phyloP scores from a whole-genome alignment of 37 sponge, comb jelly and placozoan genomes.

The Halichondria panicea region DNA sequence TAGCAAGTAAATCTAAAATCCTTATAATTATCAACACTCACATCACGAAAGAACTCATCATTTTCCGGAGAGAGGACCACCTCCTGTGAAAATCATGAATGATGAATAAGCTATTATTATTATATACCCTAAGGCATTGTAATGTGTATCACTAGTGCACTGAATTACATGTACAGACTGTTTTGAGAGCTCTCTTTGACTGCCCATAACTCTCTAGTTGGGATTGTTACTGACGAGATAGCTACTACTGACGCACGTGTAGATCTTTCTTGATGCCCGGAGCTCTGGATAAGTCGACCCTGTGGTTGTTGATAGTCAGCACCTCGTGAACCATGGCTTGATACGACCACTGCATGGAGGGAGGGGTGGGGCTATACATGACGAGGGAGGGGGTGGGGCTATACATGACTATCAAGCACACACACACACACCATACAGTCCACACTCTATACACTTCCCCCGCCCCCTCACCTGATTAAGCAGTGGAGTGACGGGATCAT shows the following conservation, averaged over 20 bases:
- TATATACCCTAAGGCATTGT: not conserved
- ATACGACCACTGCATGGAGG: slow-evolving; percentile 88
- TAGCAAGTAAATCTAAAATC: not conserved
- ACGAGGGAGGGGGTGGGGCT: not conserved
- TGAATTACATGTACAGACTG: too few relatives aligned
- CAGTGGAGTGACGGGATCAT: slow-evolving; percentile 96
- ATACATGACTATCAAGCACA: not conserved
- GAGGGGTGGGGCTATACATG: not conserved
- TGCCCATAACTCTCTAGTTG: not conserved
- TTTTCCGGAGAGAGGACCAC: slow-evolving; percentile 91
- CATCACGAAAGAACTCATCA: slow-evolving; percentile 93
- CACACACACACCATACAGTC: slow-evolving; percentile 21
- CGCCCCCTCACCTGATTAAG: slow-evolving; percentile 70
- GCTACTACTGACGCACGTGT: slow-evolving; percentile 43
- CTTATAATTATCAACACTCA: slow-evolving; percentile 7
- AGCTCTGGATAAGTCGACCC: slow-evolving; percentile 84
- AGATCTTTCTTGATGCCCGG: slow-evolving; percentile 87
- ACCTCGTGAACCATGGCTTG: slow-evolving; percentile 99
- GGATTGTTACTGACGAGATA: not conserved
- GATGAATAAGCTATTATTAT: not conserved
- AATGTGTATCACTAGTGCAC: too few relatives aligned
- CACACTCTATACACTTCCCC: too few relatives aligned
- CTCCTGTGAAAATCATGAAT: slow-evolving; percentile 45
- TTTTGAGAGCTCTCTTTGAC: too few relatives aligned
- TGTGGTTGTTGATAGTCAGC: slow-evolving; percentile 84